Base-by-base conservation (phyloP, 2,113 vertebrate species). In the Pontoporia blainvillei region DNA sequence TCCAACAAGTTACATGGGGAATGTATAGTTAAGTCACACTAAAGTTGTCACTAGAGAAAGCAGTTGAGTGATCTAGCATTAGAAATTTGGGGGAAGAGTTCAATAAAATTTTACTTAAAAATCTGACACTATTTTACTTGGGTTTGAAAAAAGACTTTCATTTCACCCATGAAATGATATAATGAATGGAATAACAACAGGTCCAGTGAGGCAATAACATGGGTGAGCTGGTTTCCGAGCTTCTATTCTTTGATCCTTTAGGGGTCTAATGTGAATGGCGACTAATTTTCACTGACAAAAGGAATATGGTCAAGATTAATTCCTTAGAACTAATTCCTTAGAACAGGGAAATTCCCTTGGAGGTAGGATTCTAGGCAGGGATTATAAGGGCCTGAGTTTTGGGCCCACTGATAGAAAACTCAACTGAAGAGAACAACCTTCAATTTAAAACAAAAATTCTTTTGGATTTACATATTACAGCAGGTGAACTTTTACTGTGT, bases 111-210 rank as follows among this genome's bases (percentile, higher is more conserved):
- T 91, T 69, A 86, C n/a, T 92, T 85, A 95, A 95, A 92, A 96
- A 59, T 71, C 62, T 90, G n/a, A 94, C 78, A 95, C 36, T 83
- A 4, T 93, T 97, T 94, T 83, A 90, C 2, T 46, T 95, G 97
- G 52, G 61, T 62, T 90, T 91, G 83, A 96, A 88, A 86, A 12
- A 17, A 71, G 20, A 59, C 17, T 90, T 94, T 86, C 18, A 96
- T 95, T 95, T 98, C 86, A 97, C 66, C 79, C 81, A 91, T 91
- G 95, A 98, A 98, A 95, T 41, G 85, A 61, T 76, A 79, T 14
- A 88, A 81, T 67, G 57, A 96, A 29, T 72, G 96, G 73, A 92
- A 66, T 46, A 72, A 82, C 46, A 95, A 62, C 34, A 76, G 85
- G 96, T 92, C 52, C 96, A 96, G 17, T 8, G 73, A 93, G 52